phyloP scores from a whole-genome alignment of 2,888 invertebrate species.

The Diarsia dahlii region DNA sequence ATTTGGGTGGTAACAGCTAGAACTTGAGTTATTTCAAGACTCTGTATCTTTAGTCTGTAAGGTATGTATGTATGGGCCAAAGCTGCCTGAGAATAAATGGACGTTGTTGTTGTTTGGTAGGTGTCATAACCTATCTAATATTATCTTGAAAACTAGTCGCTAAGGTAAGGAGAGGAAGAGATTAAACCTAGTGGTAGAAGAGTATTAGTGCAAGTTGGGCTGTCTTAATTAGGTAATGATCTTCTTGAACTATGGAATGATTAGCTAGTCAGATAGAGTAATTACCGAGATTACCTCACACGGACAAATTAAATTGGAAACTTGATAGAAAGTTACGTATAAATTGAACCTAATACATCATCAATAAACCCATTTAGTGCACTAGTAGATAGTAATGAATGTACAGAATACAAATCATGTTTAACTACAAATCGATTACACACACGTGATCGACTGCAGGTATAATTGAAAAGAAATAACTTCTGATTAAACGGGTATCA shows the following conservation, averaged over 20 bases:
- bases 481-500: constrained; percentile 29
- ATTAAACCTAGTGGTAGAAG: too few relatives aligned
- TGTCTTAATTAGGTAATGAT: background rate
- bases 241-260: background rate
- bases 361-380: constrained; percentile 6
- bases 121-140: too few relatives aligned
- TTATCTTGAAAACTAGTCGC: background rate
- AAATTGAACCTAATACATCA: constrained; percentile 4
- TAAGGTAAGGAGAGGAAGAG: background rate
- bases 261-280: background rate
- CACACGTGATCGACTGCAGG: constrained; percentile 19
- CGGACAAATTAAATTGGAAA: background rate
- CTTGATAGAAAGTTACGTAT: background rate
- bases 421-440: constrained; percentile 33
- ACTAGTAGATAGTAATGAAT: background rate
- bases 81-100: too few relatives aligned
- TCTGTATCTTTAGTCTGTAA: background rate
- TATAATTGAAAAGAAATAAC: constrained; percentile 46
- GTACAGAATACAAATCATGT: constrained; percentile 20
- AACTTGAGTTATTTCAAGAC: background rate
- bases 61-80: too few relatives aligned
- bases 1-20: constrained; percentile 32
- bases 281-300: background rate
- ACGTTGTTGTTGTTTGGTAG: too few relatives aligned
- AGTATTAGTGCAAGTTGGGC: background rate